phyloP scores from a whole-genome alignment of 2,888 invertebrate species.

The Oeneis ivallda region DNA sequence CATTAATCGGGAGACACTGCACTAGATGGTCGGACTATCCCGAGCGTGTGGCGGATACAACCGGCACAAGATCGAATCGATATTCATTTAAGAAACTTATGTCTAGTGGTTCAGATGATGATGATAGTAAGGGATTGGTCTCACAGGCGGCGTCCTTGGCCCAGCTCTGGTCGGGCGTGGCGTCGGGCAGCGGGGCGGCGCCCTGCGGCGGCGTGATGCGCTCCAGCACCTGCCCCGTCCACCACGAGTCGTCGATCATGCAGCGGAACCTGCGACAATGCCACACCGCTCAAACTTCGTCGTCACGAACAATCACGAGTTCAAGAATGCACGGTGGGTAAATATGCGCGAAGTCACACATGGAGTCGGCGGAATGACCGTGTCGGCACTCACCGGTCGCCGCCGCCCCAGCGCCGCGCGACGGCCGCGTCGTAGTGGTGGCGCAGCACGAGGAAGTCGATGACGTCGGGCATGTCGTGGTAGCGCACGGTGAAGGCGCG shows the following conservation, averaged over 20 bases:
- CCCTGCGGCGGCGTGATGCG: slow-evolving; percentile 40
- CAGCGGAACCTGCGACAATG: slow-evolving; percentile 87
- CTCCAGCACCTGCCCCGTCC: slow-evolving; percentile 87
- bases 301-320: no score
- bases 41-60: no score
- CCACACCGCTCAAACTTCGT: no score
- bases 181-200: slow-evolving; percentile 33
- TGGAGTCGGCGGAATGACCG: no score
- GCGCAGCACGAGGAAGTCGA: slow-evolving; percentile 96
- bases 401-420: slow-evolving; percentile 89
- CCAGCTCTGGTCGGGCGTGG: slow-evolving; percentile 26
- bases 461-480: slow-evolving; percentile 98
- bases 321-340: no score
- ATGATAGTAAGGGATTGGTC: background rate
- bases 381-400: slow-evolving; percentile 81
- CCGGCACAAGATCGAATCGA: no score
- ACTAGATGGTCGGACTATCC: no score
- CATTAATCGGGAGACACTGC: no score
- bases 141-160: slow-evolving; percentile 37
- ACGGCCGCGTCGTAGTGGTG: slow-evolving; percentile 94
- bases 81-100: no score
- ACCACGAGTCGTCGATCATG: slow-evolving; percentile 98
- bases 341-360: no score
- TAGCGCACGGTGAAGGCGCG: slow-evolving; percentile 79
- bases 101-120: no score